Base-by-base conservation (phyloP, 1,140 invertebrate genomes). In the Lepidurus couesii region DNA sequence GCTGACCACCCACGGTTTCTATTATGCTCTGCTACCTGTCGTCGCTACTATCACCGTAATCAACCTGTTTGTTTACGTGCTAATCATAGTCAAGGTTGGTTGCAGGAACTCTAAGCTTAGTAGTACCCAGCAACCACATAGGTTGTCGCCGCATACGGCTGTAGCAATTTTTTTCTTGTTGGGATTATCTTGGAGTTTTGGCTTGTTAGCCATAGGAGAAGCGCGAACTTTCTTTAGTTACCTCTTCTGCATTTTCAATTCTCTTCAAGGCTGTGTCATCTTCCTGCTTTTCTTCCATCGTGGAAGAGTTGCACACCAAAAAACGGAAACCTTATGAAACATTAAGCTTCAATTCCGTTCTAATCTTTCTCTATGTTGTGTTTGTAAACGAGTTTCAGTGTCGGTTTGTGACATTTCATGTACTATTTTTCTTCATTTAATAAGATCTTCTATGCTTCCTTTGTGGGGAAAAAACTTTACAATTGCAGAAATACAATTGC, bases 131-230 rank as follows among this genome's bases (percentile, higher is more conserved):
- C 16, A 16, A 7, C 53, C 8, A 16, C 8, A 13, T 5, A 65
- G 4, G 53, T 21, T 65, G 13, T 85, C 85, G 75, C 78, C 86
- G 8, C 83, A 85, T 53, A 85, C 85, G 13, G 85, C 84, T 24
- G 81, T 86, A 44, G 84, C 84, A 10, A 84, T 85, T 73, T 86
- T 86, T 81, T 82, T 86, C 21, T 78, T 87, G 7, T 75, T 83
- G 11, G 82, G 86, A 10, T 80, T 83, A 45, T 80, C 81, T 7
- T 83, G 82, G 82, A 78, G 81, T n/a, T 83, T 83, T 78, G 82
- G 82, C 13, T 75, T 82, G 44, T 45, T 83, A 24, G 76, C 82
- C 21, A 77, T 82, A 21, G 80, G 79, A 47, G 75, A 80, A 42
- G 77, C 75, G 24, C 78, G 77, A 13, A 9, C 81, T 9, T 11